phyloP scores from a whole-genome alignment of 2,888 invertebrate genomes.

The Arge pagana region DNA sequence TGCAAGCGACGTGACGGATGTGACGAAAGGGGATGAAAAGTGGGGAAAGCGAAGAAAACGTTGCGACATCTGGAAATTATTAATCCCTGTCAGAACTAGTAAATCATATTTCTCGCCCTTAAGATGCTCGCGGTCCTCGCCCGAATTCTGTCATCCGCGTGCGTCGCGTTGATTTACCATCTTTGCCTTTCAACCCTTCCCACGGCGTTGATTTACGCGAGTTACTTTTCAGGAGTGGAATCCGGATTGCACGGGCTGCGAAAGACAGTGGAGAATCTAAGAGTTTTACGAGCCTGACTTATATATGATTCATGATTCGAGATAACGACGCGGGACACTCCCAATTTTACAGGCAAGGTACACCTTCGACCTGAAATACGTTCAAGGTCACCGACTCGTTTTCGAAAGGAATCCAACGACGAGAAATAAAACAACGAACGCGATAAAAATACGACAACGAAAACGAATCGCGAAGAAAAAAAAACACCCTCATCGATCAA shows the following conservation, averaged over 20 bases:
- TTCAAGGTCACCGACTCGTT: too few species aligned
- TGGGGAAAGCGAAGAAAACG: slow-evolving; percentile 40
- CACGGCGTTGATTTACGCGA: slow-evolving; percentile 18
- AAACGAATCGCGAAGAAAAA: too few species aligned
- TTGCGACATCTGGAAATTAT: slow-evolving; percentile 56
- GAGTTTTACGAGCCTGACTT: slow-evolving; percentile 10
- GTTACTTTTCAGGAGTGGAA: too few species aligned
- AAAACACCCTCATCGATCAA: too few species aligned
- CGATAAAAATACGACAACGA: too few species aligned
- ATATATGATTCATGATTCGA: slow-evolving; percentile 17
- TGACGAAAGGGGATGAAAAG: neutral
- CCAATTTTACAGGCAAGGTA: slow-evolving; percentile 16
- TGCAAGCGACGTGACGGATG: neutral
- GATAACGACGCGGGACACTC: slow-evolving; percentile 16
- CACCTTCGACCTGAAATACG: too few species aligned
- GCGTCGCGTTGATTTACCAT: slow-evolving; percentile 51
- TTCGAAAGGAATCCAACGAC: too few species aligned
- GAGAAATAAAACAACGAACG: too few species aligned
- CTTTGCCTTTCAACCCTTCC: slow-evolving; percentile 41
- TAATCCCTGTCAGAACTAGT: slow-evolving; percentile 54
- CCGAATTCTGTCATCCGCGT: slow-evolving; percentile 25
- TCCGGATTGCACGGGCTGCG: neutral
- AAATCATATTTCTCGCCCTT: slow-evolving; percentile 46
- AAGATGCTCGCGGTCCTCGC: neutral
- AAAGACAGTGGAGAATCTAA: slow-evolving; percentile 2